Base-by-base conservation (phyloP, 2,797 vertebrate genomes). In the Pseudomugil gertrudae region DNA sequence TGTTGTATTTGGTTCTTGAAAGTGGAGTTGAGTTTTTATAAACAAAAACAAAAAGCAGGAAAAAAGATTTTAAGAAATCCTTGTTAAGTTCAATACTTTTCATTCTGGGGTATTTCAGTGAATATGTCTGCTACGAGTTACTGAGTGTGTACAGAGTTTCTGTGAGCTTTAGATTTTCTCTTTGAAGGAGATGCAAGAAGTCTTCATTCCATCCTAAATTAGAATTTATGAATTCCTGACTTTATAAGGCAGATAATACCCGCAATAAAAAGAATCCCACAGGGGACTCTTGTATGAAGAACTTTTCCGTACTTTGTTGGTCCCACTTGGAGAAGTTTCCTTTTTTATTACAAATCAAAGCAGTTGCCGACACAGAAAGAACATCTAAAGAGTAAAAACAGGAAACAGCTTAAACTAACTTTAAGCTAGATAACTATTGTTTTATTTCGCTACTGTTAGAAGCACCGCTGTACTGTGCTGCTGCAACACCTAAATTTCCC, bases 1-100 rank as follows among this genome's bases (percentile, higher is more conserved):
- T 74, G 66, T 65, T 67, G 56, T 84, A 78, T 84, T 77, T 76
- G 74, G 58, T 73, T 17, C 45, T 72, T 70, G 10, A 26, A 27
- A 74, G 52, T 1, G 8, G 33, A 61, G 24, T 45, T 56, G 56
- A 51, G 53, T 66, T 27, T n/a, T n/a, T n/a, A n/a, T n/a, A n/a
- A n/a, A n/a, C 40, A 29, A 67, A 55, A 38, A 15, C 36, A 23
- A 15, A 35, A 5, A 67, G n/a, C n/a, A n/a, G n/a, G n/a, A 57
- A 30, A 27, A 38, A 24, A 8, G 36, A 53, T 60, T 38, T 26
- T 24, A 62, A 11, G n/a, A 19, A 33, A 38, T 72, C 71, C 30
- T 35, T 56, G 45, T 69, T 33, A 65, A 57, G 55, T 66, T 63
- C 5, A 19, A 38, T 33, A 17, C 27, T 58, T 35, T 57, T 40